A percentile compares a stretch with the other conserved stretches of the same genome.
These are phyloP conservation scores for Bombylius major DNA, from an alignment of 2,888 invertebrate genomes.

Conservation along the genomic window DNA sequence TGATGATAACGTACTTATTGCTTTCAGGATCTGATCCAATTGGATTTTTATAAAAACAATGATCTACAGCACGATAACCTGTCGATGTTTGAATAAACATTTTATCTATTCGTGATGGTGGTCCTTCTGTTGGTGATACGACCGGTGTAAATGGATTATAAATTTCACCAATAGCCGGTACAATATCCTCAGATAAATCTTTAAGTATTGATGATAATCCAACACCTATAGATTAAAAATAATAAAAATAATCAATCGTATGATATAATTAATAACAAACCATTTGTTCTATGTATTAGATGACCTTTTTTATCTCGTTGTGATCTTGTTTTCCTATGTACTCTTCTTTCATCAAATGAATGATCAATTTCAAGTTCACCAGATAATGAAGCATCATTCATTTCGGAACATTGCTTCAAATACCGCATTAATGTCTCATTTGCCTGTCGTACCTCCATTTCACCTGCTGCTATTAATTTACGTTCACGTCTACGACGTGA, in stretches of 20 bases:
- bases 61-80: constrained; percentile 37
- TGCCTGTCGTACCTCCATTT: constrained; percentile 37
- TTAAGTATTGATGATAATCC: constrained; percentile 34
- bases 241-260: background rate
- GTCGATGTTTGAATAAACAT: constrained; percentile 38
- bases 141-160: constrained; percentile 39
- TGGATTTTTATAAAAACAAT: constrained; percentile 34
- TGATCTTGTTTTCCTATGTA: constrained; percentile 36
- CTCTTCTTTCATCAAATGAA: constrained; percentile 34
- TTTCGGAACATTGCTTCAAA: constrained; percentile 36
- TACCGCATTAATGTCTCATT: constrained; percentile 37
- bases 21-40: constrained; percentile 23
- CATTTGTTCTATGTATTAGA: constrained; percentile 29
- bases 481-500: constrained; percentile 34
- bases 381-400: constrained; percentile 36
- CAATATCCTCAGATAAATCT: constrained; percentile 36
- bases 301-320: constrained; percentile 35
- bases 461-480: constrained; percentile 36
- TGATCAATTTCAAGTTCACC: constrained; percentile 37
- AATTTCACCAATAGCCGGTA: constrained; percentile 35
- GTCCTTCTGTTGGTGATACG: constrained; percentile 35
- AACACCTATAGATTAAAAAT: constrained; percentile 20
- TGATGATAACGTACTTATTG: constrained; percentile 16
- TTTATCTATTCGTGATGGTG: constrained; percentile 35
- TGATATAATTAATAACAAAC: constrained; percentile 8